These are phyloP conservation scores for Apotomis capreana DNA, from an alignment of 2,888 invertebrate species.

Conservation along the genomic window DNA sequence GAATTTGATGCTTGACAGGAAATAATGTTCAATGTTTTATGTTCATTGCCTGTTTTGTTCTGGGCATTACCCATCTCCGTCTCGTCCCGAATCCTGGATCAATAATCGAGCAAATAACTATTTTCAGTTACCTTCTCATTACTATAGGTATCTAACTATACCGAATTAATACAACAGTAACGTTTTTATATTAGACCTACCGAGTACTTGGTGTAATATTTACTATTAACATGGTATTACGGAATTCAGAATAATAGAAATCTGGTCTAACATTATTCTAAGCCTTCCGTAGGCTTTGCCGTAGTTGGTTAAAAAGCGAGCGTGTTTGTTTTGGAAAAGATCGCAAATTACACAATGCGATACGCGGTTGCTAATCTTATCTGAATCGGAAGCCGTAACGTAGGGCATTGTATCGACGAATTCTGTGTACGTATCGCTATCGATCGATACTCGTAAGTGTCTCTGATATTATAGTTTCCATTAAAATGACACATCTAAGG, in stretches of 20 bases:
- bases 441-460: constrained; percentile 15
- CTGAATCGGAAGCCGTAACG: constrained; percentile 23
- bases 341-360: neutral
- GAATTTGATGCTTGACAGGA: constrained; percentile 8
- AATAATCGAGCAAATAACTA: too few relatives aligned
- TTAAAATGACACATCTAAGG: constrained; percentile 30
- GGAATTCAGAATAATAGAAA: too few relatives aligned
- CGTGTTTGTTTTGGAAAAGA: neutral
- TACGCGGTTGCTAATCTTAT: constrained; percentile 34
- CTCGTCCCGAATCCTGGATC: too few relatives aligned
- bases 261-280: too few relatives aligned
- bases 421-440: constrained; percentile 31
- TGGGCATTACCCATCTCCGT: neutral
- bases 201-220: too few relatives aligned
- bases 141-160: too few relatives aligned
- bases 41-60: neutral
- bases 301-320: too few relatives aligned
- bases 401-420: constrained; percentile 26
- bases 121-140: too few relatives aligned
- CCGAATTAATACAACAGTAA: too few relatives aligned
- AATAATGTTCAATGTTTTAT: neutral
- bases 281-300: too few relatives aligned
- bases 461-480: constrained; percentile 16
- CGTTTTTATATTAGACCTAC: too few relatives aligned
- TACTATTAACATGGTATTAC: too few relatives aligned